phyloP scores from a whole-genome alignment of 2,888 invertebrate genomes.

The Dolichopus griseipennis region DNA sequence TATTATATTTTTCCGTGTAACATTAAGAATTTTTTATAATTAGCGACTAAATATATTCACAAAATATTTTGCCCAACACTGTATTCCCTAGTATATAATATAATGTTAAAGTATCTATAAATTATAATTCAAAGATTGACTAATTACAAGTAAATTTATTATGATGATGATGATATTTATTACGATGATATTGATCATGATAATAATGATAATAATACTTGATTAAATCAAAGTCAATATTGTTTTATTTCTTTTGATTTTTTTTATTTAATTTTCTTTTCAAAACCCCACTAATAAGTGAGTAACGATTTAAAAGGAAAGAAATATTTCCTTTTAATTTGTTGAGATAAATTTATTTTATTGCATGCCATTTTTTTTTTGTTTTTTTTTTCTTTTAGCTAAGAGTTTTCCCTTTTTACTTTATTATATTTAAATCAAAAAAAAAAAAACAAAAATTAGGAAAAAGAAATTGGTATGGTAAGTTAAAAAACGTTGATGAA shows the following conservation, averaged over 20 bases:
- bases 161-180: background rate
- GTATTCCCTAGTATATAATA: too few species aligned
- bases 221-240: slow-evolving; percentile 1
- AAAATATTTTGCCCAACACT: too few species aligned
- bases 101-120: background rate
- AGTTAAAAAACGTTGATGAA: too few species aligned
- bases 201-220: background rate
- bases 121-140: background rate
- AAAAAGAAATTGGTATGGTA: too few species aligned
- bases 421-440: too few species aligned
- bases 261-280: background rate
- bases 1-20: too few species aligned
- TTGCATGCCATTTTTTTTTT: slow-evolving; percentile 6
- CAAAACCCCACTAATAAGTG: background rate
- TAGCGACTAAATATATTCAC: too few species aligned
- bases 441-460: too few species aligned
- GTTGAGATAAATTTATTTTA: background rate
- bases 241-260: background rate
- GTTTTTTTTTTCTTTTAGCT: too few species aligned
- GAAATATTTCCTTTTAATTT: slow-evolving; percentile 6
- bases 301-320: background rate
- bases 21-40: too few species aligned
- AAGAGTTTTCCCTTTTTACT: background rate
- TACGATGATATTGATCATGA: background rate
- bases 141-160: background rate